Conservation (phyloP, 2,888 invertebrate species). For the Hemistola chrysoprasaria region DNA sequence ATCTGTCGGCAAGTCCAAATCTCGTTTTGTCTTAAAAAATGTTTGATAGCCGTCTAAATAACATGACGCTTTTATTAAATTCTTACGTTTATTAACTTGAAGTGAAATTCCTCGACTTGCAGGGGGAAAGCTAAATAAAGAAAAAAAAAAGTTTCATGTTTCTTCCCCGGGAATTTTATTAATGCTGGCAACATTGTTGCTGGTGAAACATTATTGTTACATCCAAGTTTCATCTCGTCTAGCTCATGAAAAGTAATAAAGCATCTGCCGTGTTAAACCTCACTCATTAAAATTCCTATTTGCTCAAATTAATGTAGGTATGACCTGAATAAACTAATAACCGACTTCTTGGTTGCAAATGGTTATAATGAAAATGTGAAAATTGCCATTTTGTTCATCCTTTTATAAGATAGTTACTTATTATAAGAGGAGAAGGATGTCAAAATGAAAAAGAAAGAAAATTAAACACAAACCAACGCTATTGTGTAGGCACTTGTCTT, state of each 20-base stretch:
- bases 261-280: conserved; percentile 7
- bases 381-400: too few species aligned
- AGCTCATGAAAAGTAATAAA: conserved; percentile 27
- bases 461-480: too few species aligned
- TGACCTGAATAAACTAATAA: too few species aligned
- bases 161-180: conserved; percentile 71
- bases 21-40: conserved; percentile 38
- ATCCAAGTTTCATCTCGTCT: conserved; percentile 37
- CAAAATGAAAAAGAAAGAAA: too few species aligned
- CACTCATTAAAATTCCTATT: conserved; percentile 8
- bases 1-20: conserved; percentile 29
- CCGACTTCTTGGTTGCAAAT: too few species aligned
- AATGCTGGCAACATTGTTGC: conserved; percentile 61
- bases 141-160: conserved; percentile 63
- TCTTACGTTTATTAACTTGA: conserved; percentile 68
- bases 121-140: conserved; percentile 49
- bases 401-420: too few species aligned
- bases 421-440: too few species aligned
- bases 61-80: conserved; percentile 77
- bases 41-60: conserved; percentile 52
- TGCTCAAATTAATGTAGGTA: conserved; percentile 6
- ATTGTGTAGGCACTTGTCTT: too few species aligned
- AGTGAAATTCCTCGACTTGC: conserved; percentile 61
- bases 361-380: too few species aligned
- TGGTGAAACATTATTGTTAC: conserved; percentile 55